Evolutionary conservation across 2,797 vertebrate genomes (phyloP).

Genomic region (Pseudomugil gertrudae): DNA sequence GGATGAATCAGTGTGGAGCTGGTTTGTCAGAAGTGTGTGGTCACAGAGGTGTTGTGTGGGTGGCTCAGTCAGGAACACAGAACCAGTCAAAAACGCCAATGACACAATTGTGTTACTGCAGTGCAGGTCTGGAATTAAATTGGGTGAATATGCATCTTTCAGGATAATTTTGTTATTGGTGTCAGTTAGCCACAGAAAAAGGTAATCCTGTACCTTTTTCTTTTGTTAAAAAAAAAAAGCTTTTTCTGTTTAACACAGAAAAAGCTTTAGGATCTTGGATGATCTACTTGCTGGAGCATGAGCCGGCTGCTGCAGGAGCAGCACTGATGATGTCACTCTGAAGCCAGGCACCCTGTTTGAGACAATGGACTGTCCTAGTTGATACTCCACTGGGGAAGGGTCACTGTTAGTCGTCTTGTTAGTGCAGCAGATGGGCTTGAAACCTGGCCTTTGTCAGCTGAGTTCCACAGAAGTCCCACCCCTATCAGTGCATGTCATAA

Average conservation of each 20-base stretch:
- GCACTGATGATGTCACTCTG: constrained; percentile 67
- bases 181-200: not conserved
- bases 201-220: not conserved
- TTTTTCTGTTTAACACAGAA: not conserved
- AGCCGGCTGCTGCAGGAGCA: constrained; percentile 41
- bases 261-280: no score
- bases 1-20: constrained; percentile 26
- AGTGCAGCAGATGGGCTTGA: constrained; percentile 79
- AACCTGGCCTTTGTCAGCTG: constrained; percentile 80
- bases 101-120: constrained; percentile 60
- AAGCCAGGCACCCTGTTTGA: constrained; percentile 62
- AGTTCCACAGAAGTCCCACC: constrained; percentile 62
- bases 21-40: constrained; percentile 44
- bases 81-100: constrained; percentile 59
- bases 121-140: constrained; percentile 33
- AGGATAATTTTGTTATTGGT: not conserved
- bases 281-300: constrained; percentile 47
- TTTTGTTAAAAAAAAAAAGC: no score
- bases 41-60: constrained; percentile 54
- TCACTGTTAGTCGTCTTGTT: constrained; percentile 72
- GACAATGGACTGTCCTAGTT: constrained; percentile 79
- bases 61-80: constrained; percentile 54
- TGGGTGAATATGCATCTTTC: not conserved
- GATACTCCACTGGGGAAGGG: constrained; percentile 71
- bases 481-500: constrained; percentile 63